Evolutionary conservation across 1,140 invertebrate genomes (phyloP), one percentile per base, ranked within the genome.

Genomic region (Diorhabda sublineata): DNA sequence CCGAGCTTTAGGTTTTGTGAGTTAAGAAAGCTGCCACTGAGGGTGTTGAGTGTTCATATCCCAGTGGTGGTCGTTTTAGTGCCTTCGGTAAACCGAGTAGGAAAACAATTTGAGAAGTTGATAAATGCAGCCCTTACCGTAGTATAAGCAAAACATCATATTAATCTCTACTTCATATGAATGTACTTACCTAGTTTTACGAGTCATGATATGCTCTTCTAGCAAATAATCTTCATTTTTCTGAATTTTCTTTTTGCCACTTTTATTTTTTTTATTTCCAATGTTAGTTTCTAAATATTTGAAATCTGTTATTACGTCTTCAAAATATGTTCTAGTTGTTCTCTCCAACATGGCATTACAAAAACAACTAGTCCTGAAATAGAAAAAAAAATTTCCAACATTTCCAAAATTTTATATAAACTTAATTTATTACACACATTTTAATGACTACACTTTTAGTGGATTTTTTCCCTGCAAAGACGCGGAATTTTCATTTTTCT

Each of bases 121-220:
- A 26, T 26, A 26, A 26, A 26, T 2, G 26, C 26, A 26, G 26
- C 0, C 26, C 61, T 26, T 68, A 66, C 70, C 64, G 26, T 60
- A 65, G 62, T 77, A 6, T 60, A 45, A 26, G 26, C 26, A 26
- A 26, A 26, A 26, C 0, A 26, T 26, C 26, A 26, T 26, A 26
- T 26, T 26, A 26, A 26, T 26, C 26, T 26, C 26, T 26, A 26
- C 1, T 26, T 26, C 26, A 26, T 26, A 26, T 26, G 26, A 26
- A 8, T 3, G 47, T 52, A n/a, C 47, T 52, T 52, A 52, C 47
- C 47, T 6, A 8, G 85, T 86, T 80, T 88, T 86, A 75, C 87
- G 86, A 65, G 64, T 71, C 71, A 73, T 69, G 66, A 61, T 70
- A 58, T 57, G 67, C 61, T 69, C 64, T 66, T 68, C 66, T 70